Evolutionary conservation across 1,140 invertebrate genomes (phyloP), one percentile per base, ranked within the genome.

Genomic region (Diploscapter pachys): DNA sequence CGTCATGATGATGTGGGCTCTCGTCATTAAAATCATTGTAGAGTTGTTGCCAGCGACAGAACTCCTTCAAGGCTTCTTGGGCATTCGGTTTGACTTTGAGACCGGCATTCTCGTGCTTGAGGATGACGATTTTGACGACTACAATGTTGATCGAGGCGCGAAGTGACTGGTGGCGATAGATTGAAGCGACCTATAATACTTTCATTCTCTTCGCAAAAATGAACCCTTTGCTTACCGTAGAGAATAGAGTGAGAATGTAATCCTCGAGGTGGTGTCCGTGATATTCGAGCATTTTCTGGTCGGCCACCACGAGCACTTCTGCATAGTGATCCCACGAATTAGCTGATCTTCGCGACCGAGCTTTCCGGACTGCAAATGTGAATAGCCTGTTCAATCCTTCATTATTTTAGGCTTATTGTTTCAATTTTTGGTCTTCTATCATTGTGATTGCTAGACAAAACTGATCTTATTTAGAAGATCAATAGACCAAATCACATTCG

Each of bases 201-300:
- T 31, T 31, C 31, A 31, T 31, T 31, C 31, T 1, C 31, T 31
- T 31, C 31, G 31, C 31, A 31, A 0, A 31, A 31, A 31, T 31
- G 31, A 31, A 31, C 1, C 1, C 31, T 31, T 31, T 31, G 31
- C 31, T 31, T 31, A 31, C 31, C 31, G 91, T 92, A 59, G 90
- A 91, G 89, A 94, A 91, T 9, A 94, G 87, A 9, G 91, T 92
- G 51, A 93, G 87, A 73, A 94, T 90, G 81, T 94, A 94, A 66
- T 89, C 86, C 67, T 89, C 87, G 3, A 93, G 85, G 67, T 87
- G 85, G 31, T 86, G 83, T 5, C 88, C 88, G 81, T 94, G 92
- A 81, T 92, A 93, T 31, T 89, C 86, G 2, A 89, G 83, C 92
- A 94, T 93, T 81, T 90, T 91, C 9, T 86, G 85, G 83, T 94